Evolutionary conservation across 2,888 invertebrate species (phyloP).

Genomic region (Apodemia mormo): DNA sequence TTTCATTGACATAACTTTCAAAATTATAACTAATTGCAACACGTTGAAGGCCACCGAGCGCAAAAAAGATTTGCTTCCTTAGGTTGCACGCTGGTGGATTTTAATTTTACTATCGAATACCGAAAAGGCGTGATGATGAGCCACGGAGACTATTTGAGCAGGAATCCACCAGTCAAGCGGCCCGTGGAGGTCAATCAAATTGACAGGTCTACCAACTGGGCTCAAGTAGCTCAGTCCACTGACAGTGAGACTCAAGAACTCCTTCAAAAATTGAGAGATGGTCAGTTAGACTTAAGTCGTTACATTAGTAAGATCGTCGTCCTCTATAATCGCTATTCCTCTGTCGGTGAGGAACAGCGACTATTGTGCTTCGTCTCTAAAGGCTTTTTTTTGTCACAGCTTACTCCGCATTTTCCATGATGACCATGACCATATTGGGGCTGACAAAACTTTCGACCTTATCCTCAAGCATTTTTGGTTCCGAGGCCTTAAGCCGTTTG

Average conservation of each 20-base stretch:
- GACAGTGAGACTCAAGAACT: slow-evolving; percentile 30
- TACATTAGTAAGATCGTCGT: no score
- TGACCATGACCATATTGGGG: no score
- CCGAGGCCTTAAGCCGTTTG: not conserved
- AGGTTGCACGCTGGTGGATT: slow-evolving; percentile 45
- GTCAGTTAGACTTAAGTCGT: not conserved
- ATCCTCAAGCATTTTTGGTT: not conserved
- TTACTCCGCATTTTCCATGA: no score
- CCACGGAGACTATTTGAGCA: slow-evolving; percentile 44
- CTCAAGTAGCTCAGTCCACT: slow-evolving; percentile 34
- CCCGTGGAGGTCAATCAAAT: slow-evolving; percentile 7
- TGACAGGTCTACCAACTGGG: slow-evolving; percentile 32
- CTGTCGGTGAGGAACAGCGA: no score
- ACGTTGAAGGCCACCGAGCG: slow-evolving; percentile 29
- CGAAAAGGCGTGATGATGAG: slow-evolving; percentile 35
- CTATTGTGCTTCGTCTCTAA: no score
- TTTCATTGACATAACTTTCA: slow-evolving; percentile 32
- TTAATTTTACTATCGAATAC: slow-evolving; percentile 34
- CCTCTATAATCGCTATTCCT: no score
- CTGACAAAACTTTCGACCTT: not conserved
- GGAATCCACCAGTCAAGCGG: slow-evolving; percentile 28
- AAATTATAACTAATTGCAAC: slow-evolving; percentile 44
- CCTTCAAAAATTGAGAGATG: not conserved
- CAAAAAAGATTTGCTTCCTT: slow-evolving; percentile 40
- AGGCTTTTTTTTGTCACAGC: no score